Conservation (phyloP, 1,140 invertebrate species). For the Trachelipus rathkii region DNA sequence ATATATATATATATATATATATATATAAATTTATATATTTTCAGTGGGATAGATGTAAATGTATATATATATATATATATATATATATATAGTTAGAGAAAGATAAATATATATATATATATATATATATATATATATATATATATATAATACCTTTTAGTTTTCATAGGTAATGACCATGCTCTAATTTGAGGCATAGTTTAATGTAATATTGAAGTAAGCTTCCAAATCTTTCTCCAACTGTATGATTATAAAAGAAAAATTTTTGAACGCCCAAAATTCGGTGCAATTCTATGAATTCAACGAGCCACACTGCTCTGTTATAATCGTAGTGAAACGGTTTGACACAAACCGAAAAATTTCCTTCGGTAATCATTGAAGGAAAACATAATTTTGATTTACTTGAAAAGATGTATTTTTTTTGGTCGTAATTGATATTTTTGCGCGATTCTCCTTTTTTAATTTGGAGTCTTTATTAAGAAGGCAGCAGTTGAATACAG, state of each 20-base stretch:
- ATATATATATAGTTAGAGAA: no score
- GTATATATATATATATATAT: no score
- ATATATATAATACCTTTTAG: constrained; percentile 56
- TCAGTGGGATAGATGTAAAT: no score
- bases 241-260: constrained; percentile 87
- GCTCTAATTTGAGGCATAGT: constrained; percentile 70
- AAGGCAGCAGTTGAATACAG: constrained; percentile 81
- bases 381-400: constrained; percentile 15
- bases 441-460: not conserved
- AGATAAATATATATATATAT: no score
- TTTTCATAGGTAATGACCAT: constrained; percentile 82
- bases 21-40: no score
- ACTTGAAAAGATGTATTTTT: not conserved
- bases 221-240: constrained; percentile 64
- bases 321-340: constrained; percentile 87
- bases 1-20: no score
- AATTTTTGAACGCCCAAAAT: constrained; percentile 82
- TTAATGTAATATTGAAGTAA: constrained; percentile 68
- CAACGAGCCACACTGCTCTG: constrained; percentile 70
- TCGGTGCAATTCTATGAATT: constrained; percentile 86
- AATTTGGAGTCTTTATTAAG: constrained; percentile 10
- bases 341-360: constrained; percentile 85
- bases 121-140: no score
- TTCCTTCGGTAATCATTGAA: constrained; percentile 36
- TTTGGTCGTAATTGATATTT: not conserved